Base-by-base conservation (phyloP, 2,797 vertebrate genomes). In the Sebastes glaucus region DNA sequence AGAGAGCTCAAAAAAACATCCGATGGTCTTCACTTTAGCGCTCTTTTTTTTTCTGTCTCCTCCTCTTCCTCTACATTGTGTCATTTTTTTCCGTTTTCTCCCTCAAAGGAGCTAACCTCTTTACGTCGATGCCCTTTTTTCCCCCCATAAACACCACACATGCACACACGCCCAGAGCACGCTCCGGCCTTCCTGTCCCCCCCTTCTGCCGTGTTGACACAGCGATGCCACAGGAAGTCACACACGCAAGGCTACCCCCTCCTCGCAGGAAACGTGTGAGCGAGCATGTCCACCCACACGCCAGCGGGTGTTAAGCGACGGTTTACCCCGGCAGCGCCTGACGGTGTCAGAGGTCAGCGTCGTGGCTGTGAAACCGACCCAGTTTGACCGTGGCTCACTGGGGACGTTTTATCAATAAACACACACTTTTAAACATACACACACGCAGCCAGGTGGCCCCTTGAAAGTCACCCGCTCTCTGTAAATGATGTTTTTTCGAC, bases 191-290 rank as follows among this genome's bases (percentile, higher is more conserved):
- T 92, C 92, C 93, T 92, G 84, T 77, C 83, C 83, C 38, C 0
- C 65, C 13, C 4, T 42, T 80, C 23, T 18, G 78, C 23, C 30
- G 59, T 95, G 92, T 95, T 94, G 93, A 95, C 92, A 91, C 93
- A 95, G 93, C 42, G 10, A 64, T 35, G 68, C 42, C 57, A 60
- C 42, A 88, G 93, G 92, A 94, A 93, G 89, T 89, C 82, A 0
- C 85, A 27, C 79, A 28, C 75, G 23, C 67, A 42, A 7, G 67
- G 13, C 35, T 38, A 5, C 11, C 61, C 20, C 32, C 32, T 0
- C 67, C 81, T 65, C n/a, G 9, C 85, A 92, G 93, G 92, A 94
- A 92, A 60, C 23, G 3, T 46, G 42, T 18, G 42, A 46, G 42
- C 1, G 70, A 0, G 1, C 79, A 30, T 74, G 86, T 49, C 42